Conservation (phyloP, 2,797 vertebrate species). For the Paedocypris micromegethes region DNA sequence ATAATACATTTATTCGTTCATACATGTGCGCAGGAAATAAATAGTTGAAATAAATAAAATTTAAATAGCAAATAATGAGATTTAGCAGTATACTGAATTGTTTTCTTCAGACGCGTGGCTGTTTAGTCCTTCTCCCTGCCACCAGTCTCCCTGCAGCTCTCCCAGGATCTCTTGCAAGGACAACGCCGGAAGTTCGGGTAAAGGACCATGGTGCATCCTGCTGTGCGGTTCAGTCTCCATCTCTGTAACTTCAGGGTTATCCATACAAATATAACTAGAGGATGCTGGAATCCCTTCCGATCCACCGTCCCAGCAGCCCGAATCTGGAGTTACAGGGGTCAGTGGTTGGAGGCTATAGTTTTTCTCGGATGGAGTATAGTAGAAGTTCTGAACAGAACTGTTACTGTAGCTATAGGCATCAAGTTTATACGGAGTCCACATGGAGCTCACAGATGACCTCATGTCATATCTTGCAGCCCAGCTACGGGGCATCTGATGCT, state of each 20-base stretch:
- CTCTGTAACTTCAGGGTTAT: slow-evolving; percentile 13
- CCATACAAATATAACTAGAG: slow-evolving; percentile 45
- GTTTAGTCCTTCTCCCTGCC: slow-evolving; percentile 49
- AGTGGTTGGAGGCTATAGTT: slow-evolving; percentile 42
- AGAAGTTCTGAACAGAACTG: slow-evolving; percentile 33
- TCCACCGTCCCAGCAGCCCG: slow-evolving; percentile 59
- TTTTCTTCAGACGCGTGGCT: slow-evolving; percentile 27
- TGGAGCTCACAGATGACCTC: slow-evolving; percentile 31
- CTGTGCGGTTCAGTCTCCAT: slow-evolving; percentile 27
- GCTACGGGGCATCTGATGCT: slow-evolving; percentile 36
- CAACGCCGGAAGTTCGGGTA: slow-evolving; percentile 57
- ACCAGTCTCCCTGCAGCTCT: slow-evolving; percentile 63
- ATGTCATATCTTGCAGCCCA: slow-evolving; percentile 50
- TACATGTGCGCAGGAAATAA: slow-evolving; percentile 1
- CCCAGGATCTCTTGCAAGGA: slow-evolving; percentile 67
- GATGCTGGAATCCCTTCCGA: slow-evolving; percentile 47
- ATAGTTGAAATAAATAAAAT: slow-evolving; percentile 13
- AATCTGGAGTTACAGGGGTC: slow-evolving; percentile 56
- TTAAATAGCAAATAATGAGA: slow-evolving; percentile 1
- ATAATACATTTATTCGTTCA: neutral
- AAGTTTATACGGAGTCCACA: slow-evolving; percentile 53
- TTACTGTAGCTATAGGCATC: slow-evolving; percentile 48
- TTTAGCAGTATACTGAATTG: slow-evolving; percentile 37
- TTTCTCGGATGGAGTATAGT: slow-evolving; percentile 52
- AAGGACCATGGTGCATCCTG: slow-evolving; percentile 33